A percentile compares a stretch with the other conserved stretches of the same genome.
phyloP scores from a whole-genome alignment of 2,113 vertebrate species.

The Coracopsis vasa region DNA sequence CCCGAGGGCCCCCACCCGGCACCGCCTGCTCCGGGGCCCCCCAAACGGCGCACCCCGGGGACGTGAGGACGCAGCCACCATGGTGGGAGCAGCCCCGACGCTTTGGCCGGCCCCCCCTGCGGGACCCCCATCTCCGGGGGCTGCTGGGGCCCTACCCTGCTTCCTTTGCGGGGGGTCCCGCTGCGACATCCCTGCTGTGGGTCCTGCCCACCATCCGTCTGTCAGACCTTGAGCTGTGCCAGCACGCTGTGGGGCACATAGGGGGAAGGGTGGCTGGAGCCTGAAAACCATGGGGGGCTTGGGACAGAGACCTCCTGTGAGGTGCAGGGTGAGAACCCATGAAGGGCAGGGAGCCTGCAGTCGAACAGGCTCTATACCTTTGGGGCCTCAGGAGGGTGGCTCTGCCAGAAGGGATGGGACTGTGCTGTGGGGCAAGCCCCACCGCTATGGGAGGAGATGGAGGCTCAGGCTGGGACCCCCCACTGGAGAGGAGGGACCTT shows the following conservation, averaged over 20 bases:
- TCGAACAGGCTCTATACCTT: background rate
- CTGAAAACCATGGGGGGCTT: background rate
- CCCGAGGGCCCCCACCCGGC: background rate
- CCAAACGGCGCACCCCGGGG: background rate
- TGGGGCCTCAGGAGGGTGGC: background rate
- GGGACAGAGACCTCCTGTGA: background rate
- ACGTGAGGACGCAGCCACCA: background rate
- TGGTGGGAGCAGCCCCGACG: background rate
- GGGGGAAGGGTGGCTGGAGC: background rate
- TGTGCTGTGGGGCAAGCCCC: background rate
- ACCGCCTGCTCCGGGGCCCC: background rate
- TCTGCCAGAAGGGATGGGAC: background rate
- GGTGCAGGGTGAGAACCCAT: background rate
- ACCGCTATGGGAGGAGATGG: background rate
- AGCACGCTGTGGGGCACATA: background rate
- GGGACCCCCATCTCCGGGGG: background rate
- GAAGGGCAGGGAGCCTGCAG: too few relatives aligned
- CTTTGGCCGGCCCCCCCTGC: background rate
- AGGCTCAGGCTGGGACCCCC: background rate
- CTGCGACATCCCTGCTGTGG: background rate
- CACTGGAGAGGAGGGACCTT: background rate
- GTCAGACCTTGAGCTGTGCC: background rate
- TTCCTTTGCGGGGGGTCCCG: background rate
- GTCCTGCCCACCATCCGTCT: background rate
- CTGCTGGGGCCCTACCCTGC: too few relatives aligned